Evolutionary conservation across 2,113 vertebrate genomes (phyloP), one percentile per base, ranked within the genome.

Genomic region (Leptodactylus fuscus): DNA sequence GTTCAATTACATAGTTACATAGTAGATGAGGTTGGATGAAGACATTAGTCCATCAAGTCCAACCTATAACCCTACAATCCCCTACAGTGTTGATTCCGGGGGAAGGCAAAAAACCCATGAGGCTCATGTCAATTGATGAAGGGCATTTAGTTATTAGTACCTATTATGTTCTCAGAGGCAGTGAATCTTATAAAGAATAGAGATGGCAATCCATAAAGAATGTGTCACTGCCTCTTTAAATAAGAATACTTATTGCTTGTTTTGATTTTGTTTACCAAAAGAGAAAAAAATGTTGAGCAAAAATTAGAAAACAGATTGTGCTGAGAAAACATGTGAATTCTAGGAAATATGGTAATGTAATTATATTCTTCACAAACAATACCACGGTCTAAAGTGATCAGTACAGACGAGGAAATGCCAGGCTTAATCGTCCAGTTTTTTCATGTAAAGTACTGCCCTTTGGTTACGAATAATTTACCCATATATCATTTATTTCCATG

Each of bases 301-400:
- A 41, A 79, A 79, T 79, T 60, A 20, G 16, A 24, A 76, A 79
- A 79, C 76, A 58, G 77, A 60, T 79, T 60, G 53, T 24, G 2
- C 34, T 24, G 20, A 0, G 51, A 34, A 44, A 79, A 24, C 24
- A 13, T 24, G 22, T 79, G 77, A 38, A 38, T 60, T 60, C 77
- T 60, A 79, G 77, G 53, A 79, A 79, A 79, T 60, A 38, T 79
- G 77, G 51, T 79, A 60, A 41, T 79, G 34, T 60, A 24, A 0
- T 15, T 60, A 55, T 44, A 60, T n/a, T 22, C 27, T 49, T 79
- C n/a, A 24, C 41, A 60, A 12, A 41, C 22, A 79, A 24, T 38
- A 15, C 10, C 18, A 8, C 29, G 18, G 18, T 7, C 4, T 20
- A 16, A 75, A 46, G n/a, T 48, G 71, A 75, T 46, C 24, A 12